A percentile compares a stretch with the other conserved stretches of the same genome.
phyloP scores from a whole-genome alignment of 2,888 invertebrate species.

The Alsophila aescularia region DNA sequence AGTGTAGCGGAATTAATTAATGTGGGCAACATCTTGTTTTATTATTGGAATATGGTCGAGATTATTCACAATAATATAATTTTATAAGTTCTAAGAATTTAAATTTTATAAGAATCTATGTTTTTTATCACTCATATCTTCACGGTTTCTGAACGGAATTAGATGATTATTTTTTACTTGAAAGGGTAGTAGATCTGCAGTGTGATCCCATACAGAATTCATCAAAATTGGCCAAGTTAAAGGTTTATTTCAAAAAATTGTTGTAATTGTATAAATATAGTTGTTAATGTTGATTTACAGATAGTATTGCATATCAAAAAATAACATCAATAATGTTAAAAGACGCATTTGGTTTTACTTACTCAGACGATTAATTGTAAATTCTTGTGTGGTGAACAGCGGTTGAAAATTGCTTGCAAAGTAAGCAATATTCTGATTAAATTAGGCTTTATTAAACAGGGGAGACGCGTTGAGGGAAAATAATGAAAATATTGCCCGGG shows the following conservation, averaged over 20 bases:
- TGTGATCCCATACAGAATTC: too few species aligned
- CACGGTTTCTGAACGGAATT: too few species aligned
- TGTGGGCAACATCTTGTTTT: constrained; percentile 72
- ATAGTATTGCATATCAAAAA: too few species aligned
- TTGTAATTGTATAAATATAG: too few species aligned
- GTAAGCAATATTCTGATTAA: constrained; percentile 76
- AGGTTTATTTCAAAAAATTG: too few species aligned
- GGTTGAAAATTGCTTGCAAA: constrained; percentile 59
- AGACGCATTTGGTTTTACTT: constrained; percentile 25
- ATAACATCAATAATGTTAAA: not conserved
- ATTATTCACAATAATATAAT: constrained; percentile 63
- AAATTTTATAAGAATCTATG: not conserved
- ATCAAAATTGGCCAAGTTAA: too few species aligned
- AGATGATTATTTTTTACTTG: too few species aligned
- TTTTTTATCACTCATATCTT: too few species aligned
- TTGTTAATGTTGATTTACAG: too few species aligned
- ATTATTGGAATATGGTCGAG: constrained; percentile 68
- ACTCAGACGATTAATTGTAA: constrained; percentile 60
- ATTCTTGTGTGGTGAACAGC: constrained; percentile 68
- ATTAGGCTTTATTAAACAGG: constrained; percentile 77
- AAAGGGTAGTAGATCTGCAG: too few species aligned
- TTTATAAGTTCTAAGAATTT: too few species aligned
- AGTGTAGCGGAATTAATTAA: constrained; percentile 76
- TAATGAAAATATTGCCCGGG: constrained; percentile 75
- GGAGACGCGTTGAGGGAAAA: constrained; percentile 66